These are phyloP conservation scores for Actinia tenebrosa DNA, from an alignment of 64 coral and sea anemone genomes.

Conservation along the genomic window DNA sequence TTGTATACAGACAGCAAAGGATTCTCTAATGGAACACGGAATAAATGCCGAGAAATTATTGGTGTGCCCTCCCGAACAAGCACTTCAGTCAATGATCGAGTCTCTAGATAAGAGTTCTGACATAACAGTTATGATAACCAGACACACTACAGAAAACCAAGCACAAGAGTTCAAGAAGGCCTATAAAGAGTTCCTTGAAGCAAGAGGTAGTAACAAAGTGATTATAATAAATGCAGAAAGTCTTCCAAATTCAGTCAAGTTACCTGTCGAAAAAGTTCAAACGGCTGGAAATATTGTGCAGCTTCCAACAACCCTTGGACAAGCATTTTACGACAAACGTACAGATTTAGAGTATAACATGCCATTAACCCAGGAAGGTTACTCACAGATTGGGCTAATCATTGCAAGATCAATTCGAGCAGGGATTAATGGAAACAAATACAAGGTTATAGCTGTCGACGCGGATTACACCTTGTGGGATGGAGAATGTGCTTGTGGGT, in stretches of 20 bases:
- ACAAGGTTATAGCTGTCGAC: constrained; percentile 2
- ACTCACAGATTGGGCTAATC: neutral
- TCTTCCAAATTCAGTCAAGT: neutral
- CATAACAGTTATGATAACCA: neutral
- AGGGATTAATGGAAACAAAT: neutral
- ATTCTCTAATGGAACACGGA: neutral
- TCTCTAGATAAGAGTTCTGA: neutral
- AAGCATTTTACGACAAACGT: neutral
- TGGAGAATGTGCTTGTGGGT: neutral
- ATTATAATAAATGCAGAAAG: neutral
- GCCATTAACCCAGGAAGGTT: constrained; percentile 5
- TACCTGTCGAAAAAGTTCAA: neutral
- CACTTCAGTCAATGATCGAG: neutral
- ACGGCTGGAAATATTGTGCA: neutral
- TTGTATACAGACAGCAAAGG: neutral
- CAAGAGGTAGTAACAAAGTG: neutral
- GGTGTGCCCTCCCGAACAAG: neutral
- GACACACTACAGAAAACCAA: neutral
- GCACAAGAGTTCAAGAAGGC: neutral
- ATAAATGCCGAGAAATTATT: neutral
- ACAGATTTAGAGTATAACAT: neutral
- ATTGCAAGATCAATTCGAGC: constrained; percentile 5
- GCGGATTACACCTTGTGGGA: constrained; percentile 8
- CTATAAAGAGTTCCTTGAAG: neutral
- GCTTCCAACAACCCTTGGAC: neutral